A percentile compares a stretch with the other conserved stretches of the same genome.
Conservation (phyloP, 2,888 invertebrate species). For the Nymphalis urticae region DNA sequence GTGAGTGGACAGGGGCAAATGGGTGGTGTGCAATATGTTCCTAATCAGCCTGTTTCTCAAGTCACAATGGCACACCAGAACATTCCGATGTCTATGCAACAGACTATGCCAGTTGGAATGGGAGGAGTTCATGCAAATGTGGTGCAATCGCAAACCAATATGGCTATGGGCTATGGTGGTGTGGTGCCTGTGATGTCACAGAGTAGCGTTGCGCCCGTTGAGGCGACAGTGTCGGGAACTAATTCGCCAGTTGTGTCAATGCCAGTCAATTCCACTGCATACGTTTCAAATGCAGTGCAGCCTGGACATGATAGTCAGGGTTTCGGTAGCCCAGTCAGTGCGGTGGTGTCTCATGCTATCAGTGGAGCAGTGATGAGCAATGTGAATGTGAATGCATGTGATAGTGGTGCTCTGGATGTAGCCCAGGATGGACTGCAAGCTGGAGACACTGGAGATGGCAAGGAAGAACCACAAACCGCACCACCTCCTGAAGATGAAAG, state of each 20-base stretch:
- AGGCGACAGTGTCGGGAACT: constrained; percentile 75
- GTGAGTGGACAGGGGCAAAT: constrained; percentile 73
- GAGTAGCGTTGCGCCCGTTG: constrained; percentile 72
- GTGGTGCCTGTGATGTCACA: constrained; percentile 80
- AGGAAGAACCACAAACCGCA: constrained; percentile 66
- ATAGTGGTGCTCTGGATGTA: constrained; percentile 71
- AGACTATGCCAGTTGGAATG: constrained; percentile 73
- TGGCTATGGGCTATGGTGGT: constrained; percentile 70
- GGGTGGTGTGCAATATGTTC: constrained; percentile 70
- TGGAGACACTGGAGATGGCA: constrained; percentile 70
- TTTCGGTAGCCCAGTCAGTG: constrained; percentile 80
- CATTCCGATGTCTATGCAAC: constrained; percentile 79
- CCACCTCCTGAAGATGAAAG: constrained; percentile 77
- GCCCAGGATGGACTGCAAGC: constrained; percentile 62
- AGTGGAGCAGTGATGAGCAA: constrained; percentile 74
- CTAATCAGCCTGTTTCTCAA: constrained; percentile 67
- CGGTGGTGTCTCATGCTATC: constrained; percentile 73
- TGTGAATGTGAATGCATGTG: constrained; percentile 76
- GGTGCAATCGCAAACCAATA: constrained; percentile 77
- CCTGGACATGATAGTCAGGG: constrained; percentile 73
- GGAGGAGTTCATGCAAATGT: constrained; percentile 73
- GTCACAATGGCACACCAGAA: constrained; percentile 75
- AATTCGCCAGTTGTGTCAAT: constrained; percentile 78
- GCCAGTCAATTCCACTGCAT: constrained; percentile 72
- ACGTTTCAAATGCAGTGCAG: constrained; percentile 61